Evolutionary conservation across 2,113 vertebrate genomes (phyloP), one percentile per base, ranked within the genome.

Genomic region (Xenopus borealis): DNA sequence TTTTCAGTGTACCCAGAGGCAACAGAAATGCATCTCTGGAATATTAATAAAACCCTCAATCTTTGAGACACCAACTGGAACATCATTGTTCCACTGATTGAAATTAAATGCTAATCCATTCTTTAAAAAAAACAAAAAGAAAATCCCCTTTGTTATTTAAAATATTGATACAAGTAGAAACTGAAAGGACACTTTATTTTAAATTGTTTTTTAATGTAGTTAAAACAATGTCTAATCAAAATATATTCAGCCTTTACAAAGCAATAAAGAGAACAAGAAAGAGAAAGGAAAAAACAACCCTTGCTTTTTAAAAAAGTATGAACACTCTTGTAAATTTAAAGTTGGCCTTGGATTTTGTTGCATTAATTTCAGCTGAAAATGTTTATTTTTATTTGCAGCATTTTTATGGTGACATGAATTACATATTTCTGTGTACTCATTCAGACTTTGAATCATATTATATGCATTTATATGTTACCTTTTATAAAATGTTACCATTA

Each of bases 11-110:
- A 88, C 91, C 92, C 92, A 92, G 91, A 92, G 92, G 92, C 90
- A 92, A 91, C 89, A 92, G 88, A 92, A 90, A 91, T 85, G 89
- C 89, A 87, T 92, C 89, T 88, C 91, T 86, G 82, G 91, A 92
- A 93, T 92, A 93, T 92, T 92, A 93, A 93, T 93, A 92, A 91
- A 88, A 92, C 88, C 83, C 88, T 86, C 90, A 91, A 90, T 93
- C 91, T 92, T 86, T 87, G 90, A 92, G 89, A 89, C 88, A 90
- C 89, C 89, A 92, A 92, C 88, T 90, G 91, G 87, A 89, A 87
- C 83, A 84, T 86, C 87, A 81, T 87, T 87, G 88, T 89, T 89
- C 86, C 81, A 84, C 88, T 90, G 90, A 92, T 89, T 90, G 88
- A 90, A 92, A 89, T 84, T 83, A 93, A 89, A 92, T 92, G 91